A percentile compares a stretch with the other conserved stretches of the same genome.
phyloP scores from a whole-genome alignment of 2,888 invertebrate genomes.

The Drosophila borborema region DNA sequence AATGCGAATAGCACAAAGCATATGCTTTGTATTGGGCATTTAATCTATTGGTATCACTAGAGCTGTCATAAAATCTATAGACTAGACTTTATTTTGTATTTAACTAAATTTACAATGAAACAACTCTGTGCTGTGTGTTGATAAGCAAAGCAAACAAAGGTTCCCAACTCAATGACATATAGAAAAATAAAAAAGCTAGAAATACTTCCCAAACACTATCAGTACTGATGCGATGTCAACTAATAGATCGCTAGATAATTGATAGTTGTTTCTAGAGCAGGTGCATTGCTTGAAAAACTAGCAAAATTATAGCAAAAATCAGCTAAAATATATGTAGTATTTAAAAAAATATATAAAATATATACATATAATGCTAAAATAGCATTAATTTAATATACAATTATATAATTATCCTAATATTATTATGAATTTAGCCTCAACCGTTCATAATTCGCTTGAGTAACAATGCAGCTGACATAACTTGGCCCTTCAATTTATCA shows the following conservation, averaged over 20 bases:
- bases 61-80: slow-evolving; percentile 8
- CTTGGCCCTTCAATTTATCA: slow-evolving; percentile 15
- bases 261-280: not conserved
- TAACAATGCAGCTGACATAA: slow-evolving; percentile 42
- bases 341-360: not conserved
- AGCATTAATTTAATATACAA: not conserved
- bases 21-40: slow-evolving; percentile 2
- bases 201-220: not conserved
- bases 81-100: slow-evolving; percentile 3
- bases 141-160: not conserved
- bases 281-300: not conserved
- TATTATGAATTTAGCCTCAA: not conserved
- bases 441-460: slow-evolving; percentile 11
- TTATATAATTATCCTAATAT: not conserved
- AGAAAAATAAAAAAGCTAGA: not conserved
- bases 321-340: not conserved
- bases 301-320: not conserved
- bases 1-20: not conserved
- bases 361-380: too few species aligned
- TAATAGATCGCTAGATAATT: not conserved
- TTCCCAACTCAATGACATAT: not conserved
- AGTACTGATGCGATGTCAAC: too few species aligned
- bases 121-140: not conserved
- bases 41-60: slow-evolving; percentile 1
- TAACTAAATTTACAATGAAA: slow-evolving; percentile 4